Base-by-base conservation (phyloP, 2,113 vertebrate genomes). In the Forbesichthys papilliferus region DNA sequence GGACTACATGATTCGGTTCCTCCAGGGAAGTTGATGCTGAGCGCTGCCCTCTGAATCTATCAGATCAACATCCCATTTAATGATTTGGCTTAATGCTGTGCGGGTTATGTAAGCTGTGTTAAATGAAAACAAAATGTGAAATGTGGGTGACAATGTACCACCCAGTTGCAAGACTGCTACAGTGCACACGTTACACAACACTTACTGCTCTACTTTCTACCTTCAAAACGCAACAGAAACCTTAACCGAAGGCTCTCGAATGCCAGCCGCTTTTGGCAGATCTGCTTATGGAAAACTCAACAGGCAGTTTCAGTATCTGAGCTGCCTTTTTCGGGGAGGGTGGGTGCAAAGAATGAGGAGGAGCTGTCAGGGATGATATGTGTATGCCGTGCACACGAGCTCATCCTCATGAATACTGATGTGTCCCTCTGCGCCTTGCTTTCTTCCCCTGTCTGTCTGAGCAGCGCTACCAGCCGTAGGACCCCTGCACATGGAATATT, bases 401-500 rank as follows among this genome's bases (percentile, higher is more conserved):
- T 65, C 60, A 69, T 71, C 56, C n/a, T 27, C 56, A 61, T 57
- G 74, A 77, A 82, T 77, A 58, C 61, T 57, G 68, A 83, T 65
- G 10, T 8, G 36, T 20, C 18, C 16, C 36, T 33, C 51, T 55
- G 64, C 33, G 51, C 46, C 61, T 46, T 67, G 27, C 79, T 84
- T 75, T 81, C 68, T 64, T 64, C 7, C 54, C 14, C 69, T 84
- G 75, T 77, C 77, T 76, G 27, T 81, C 82, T 18, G 54, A 68
- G 66, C 48, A 34, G 65, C 34, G 61, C 82, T 80, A 69, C 82
- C 87, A 82, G 85, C 79, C 81, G 69, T 77, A 66, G 75, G 66
- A 81, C 64, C 54, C 61, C 77, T 74, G 62, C 46, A 42, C 77
- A 84, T 88, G 84, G 86, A 90, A 90, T 88, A 89, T 88, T 88